Percentiles rank a stretch among this genome's conserved stretches.
phyloP scores from a whole-genome alignment of 2,888 invertebrate genomes.

The Chorisops tibialis region DNA sequence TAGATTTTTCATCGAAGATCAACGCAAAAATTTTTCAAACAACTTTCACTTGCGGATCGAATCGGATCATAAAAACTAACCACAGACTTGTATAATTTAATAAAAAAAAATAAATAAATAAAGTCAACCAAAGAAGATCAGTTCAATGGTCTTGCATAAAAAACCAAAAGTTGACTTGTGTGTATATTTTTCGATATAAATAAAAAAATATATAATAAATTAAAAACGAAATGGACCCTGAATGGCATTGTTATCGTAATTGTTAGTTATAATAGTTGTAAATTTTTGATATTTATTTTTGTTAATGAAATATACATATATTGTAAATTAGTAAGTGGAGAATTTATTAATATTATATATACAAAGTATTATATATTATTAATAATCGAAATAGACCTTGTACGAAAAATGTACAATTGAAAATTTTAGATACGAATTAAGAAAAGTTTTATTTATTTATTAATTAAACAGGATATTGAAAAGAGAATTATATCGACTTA shows the following conservation, averaged over 20 bases:
- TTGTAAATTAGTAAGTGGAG: not conserved
- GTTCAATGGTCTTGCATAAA: no score
- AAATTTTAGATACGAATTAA: not conserved
- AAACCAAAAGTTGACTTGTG: no score
- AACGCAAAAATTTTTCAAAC: not conserved
- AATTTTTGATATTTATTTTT: conserved; percentile 33
- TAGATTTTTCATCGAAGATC: conserved; percentile 41
- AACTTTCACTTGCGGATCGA: not conserved
- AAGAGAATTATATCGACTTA: no score
- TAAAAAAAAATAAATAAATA: conserved; percentile 6
- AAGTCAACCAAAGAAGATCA: no score
- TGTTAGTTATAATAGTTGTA: conserved; percentile 33
- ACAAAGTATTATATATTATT: conserved; percentile 17
- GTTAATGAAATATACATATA: conserved; percentile 27
- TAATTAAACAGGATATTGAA: not conserved
- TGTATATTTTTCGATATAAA: not conserved
- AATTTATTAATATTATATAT: not conserved
- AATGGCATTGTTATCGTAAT: conserved; percentile 28
- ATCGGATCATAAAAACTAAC: not conserved
- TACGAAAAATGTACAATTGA: not conserved
- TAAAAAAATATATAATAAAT: not conserved
- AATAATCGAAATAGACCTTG: not conserved
- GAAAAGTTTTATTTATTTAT: not conserved
- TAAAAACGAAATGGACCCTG: not conserved
- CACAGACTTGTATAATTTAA: not conserved